Evolutionary conservation across 1,140 invertebrate genomes (phyloP), one percentile per base, ranked within the genome.

Genomic region (Nylanderia fulva): DNA sequence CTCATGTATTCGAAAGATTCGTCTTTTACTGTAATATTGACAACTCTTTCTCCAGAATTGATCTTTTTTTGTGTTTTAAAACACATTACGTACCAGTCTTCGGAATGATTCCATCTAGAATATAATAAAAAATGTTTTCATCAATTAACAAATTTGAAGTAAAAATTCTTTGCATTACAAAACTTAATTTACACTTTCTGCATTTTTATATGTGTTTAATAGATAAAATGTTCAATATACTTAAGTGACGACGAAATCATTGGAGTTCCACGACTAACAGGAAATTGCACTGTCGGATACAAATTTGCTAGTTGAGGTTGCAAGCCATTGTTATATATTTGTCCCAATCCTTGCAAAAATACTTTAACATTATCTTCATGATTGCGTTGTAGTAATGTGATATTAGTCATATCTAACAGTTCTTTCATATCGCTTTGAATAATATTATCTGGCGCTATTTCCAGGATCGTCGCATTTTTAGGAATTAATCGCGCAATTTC

Each of bases 51-150:
- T 2, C 97, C 96, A 9, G 95, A 96, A 82, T 95, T 96, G 82
- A 96, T 95, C 90, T 96, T 96, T 79, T 96, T 95, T 91, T 96
- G 96, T 54, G 95, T 94, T 33, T 94, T 95, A 86, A 96, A 96
- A 5, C 95, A 94, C 2, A 96, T 96, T 2, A 96, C 96, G 82
- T 95, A 96, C 96, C 96, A 97, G 86, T 97, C 96, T 86, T 98
- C 96, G 9, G 96, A 96, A 93, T 99, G 99, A 91, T 99, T 98
- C 99, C 99, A 99, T 85, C 96, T 96, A 1, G 4, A 80, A 5
- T 0, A 48, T 48, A 2, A 48, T 18, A 48, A 18, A 13, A 48
- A 48, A 18, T 4, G 2, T 5, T 3, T 45, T 1, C 11, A 48
- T 18, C 4, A 48, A 3, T 48, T 3, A 48, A 18, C 3, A 15